These are phyloP conservation scores for Pammene fasciana DNA, from an alignment of 2,888 invertebrate genomes.

Conservation along the genomic window DNA sequence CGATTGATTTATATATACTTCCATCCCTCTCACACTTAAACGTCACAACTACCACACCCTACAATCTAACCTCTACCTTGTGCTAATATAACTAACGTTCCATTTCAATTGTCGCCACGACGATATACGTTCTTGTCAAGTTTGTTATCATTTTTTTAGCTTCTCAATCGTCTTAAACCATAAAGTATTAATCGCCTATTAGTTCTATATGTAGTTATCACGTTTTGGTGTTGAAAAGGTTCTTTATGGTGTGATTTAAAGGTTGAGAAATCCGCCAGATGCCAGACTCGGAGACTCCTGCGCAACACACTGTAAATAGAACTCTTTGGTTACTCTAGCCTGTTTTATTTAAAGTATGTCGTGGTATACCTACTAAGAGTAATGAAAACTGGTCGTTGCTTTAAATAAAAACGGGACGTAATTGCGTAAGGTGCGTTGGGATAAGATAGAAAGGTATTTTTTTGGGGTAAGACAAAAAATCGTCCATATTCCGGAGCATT, in stretches of 20 bases:
- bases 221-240: slow-evolving; percentile 34
- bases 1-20: slow-evolving; percentile 76
- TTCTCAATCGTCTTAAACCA: slow-evolving; percentile 28
- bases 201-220: not conserved
- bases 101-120: slow-evolving; percentile 22
- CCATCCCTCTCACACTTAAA: slow-evolving; percentile 47
- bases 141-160: slow-evolving; percentile 5
- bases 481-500: too few species aligned
- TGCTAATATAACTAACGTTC: accelerated
- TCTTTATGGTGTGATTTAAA: slow-evolving; percentile 57
- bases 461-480: too few species aligned
- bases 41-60: slow-evolving; percentile 20
- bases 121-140: not conserved
- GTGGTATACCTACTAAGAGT: too few species aligned
- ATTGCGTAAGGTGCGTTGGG: too few species aligned
- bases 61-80: slow-evolving; percentile 38
- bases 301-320: slow-evolving; percentile 28
- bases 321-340: not conserved
- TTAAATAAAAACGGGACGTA: too few species aligned
- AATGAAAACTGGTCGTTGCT: too few species aligned
- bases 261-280: slow-evolving; percentile 47
- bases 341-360: not conserved
- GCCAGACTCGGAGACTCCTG: slow-evolving; percentile 38
- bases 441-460: too few species aligned
- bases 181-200: not conserved